Conservation (phyloP, 2,113 vertebrate genomes). For the Cnemophilus loriae region DNA sequence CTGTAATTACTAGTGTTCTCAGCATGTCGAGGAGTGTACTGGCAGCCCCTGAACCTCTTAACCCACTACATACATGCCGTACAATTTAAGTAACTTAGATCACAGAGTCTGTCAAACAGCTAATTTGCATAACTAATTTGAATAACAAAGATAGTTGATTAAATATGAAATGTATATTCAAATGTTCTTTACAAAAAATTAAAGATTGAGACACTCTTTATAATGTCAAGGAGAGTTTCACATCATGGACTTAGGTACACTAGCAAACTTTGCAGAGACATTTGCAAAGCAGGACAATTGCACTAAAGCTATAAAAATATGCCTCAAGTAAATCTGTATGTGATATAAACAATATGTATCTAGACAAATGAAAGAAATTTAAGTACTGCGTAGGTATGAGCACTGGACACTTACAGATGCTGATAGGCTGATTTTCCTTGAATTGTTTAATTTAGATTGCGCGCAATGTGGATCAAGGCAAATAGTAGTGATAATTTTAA, state of each 20-base stretch:
- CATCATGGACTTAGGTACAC: background rate
- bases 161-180: background rate
- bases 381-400: background rate
- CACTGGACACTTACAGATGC: background rate
- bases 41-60: constrained; percentile 10
- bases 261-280: background rate
- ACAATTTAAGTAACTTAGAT: constrained; percentile 30
- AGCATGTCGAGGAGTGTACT: background rate
- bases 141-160: background rate
- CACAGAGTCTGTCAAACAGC: constrained; percentile 7
- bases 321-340: background rate
- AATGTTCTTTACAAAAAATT: background rate
- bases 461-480: background rate
- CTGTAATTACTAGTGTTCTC: constrained; percentile 20
- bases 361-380: background rate
- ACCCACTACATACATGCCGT: background rate
- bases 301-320: background rate
- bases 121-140: constrained; percentile 35
- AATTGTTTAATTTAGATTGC: background rate
- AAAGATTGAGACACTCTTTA: background rate
- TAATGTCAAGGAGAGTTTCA: background rate
- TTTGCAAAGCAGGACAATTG: background rate
- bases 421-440: background rate
- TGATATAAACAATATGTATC: background rate
- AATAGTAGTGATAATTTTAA: background rate